A percentile compares a stretch with the other conserved stretches of the same genome.
Conservation (phyloP, 2,797 vertebrate genomes). For the Tokudaia tokunoshimensis region DNA sequence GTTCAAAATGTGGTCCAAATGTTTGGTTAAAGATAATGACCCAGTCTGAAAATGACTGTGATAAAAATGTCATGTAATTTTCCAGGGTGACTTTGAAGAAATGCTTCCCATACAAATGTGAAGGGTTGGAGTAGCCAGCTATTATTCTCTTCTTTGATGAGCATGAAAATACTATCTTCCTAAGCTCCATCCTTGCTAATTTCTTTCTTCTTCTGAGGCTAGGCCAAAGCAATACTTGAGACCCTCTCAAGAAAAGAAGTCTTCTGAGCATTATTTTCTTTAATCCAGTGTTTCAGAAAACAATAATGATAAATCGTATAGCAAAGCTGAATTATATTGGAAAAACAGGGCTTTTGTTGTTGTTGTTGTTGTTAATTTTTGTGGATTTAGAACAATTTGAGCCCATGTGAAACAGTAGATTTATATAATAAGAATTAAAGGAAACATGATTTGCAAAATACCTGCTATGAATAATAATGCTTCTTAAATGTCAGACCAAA, state of each 20-base stretch:
- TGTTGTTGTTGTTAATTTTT: neutral
- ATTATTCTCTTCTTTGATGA: conserved; percentile 70
- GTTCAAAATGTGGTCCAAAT: conserved; percentile 78
- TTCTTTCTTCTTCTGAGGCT: neutral
- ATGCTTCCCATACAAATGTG: conserved; percentile 79
- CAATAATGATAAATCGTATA: conserved; percentile 29
- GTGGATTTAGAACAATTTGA: neutral
- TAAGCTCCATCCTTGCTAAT: conserved; percentile 48
- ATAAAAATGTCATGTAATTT: conserved; percentile 85
- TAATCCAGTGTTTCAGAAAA: conserved; percentile 40
- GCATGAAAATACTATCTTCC: conserved; percentile 65
- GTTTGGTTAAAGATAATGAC: conserved; percentile 85
- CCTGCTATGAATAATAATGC: neutral
- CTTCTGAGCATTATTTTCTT: neutral
- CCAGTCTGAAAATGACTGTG: conserved; percentile 81
- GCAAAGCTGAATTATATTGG: conserved; percentile 7
- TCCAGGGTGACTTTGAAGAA: conserved; percentile 84
- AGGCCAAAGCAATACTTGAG: neutral
- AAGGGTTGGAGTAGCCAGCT: conserved; percentile 37
- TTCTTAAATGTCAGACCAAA: neutral
- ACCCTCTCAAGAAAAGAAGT: neutral
- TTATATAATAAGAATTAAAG: neutral
- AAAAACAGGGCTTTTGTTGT: neutral
- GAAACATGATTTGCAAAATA: neutral
- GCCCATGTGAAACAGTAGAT: neutral